Conservation (phyloP, 2,113 vertebrate species). For the Pyxicephalus adspersus region DNA sequence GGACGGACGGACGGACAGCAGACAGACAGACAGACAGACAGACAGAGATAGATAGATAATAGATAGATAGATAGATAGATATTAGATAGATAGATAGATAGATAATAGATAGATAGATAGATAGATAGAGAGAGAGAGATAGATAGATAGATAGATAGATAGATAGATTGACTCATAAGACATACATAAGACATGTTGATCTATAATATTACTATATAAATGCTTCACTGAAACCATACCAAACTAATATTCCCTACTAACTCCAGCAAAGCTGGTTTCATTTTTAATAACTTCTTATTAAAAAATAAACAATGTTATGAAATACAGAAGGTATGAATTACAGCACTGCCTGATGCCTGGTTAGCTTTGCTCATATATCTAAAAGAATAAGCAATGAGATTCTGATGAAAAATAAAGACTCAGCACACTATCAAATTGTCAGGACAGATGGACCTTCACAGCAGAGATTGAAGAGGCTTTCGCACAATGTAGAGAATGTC, state of each 20-base stretch:
- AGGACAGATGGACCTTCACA: not conserved
- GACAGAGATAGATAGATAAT: no score
- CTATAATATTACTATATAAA: not conserved
- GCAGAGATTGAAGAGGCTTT: slow-evolving; percentile 6
- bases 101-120: no score
- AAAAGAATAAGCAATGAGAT: not conserved
- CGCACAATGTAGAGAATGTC: not conserved
- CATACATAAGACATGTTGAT: not conserved
- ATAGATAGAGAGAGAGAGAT: not conserved
- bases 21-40: not conserved
- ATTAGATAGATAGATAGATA: no score
- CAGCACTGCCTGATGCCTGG: not conserved
- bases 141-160: no score
- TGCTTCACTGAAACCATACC: not conserved
- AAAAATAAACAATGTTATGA: not conserved
- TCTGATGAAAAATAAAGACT: no score
- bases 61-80: no score
- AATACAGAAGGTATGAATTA: not conserved
- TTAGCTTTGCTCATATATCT: not conserved
- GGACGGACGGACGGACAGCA: no score
- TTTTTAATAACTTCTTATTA: not conserved
- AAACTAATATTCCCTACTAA: not conserved
- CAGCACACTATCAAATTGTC: no score
- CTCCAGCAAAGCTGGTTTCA: not conserved
- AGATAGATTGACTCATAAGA: not conserved